Conservation (phyloP, 2,797 vertebrate species). For the Lepus townsendii region DNA sequence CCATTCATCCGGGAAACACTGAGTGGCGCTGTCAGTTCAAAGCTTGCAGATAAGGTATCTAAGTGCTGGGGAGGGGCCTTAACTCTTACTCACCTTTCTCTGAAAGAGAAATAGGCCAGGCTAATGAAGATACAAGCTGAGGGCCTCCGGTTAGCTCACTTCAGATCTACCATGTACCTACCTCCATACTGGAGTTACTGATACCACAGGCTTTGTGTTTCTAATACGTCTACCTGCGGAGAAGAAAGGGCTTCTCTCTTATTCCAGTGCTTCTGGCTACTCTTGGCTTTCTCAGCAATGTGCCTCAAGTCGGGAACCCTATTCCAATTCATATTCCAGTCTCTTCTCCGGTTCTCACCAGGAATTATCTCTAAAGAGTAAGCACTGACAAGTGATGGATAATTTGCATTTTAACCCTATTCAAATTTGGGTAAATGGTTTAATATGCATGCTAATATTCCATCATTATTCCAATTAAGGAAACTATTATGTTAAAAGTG, state of each 20-base stretch:
- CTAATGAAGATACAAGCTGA: neutral
- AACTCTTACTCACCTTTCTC: neutral
- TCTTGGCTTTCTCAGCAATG: conserved; percentile 28
- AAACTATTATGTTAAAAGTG: conserved; percentile 84
- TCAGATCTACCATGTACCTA: neutral
- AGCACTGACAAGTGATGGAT: conserved; percentile 76
- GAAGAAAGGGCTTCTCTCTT: conserved; percentile 53
- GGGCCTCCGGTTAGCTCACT: neutral
- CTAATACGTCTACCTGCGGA: neutral
- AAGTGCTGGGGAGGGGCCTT: neutral
- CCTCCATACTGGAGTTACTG: neutral
- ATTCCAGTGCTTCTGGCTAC: conserved; percentile 28
- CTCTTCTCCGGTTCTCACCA: conserved; percentile 68
- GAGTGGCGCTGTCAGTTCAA: neutral
- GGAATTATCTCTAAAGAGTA: conserved; percentile 77
- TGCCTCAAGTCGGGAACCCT: conserved; percentile 9
- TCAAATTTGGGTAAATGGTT: conserved; percentile 83
- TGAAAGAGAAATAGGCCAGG: conserved; percentile 5
- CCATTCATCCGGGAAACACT: neutral
- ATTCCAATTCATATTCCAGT: conserved; percentile 66
- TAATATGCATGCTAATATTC: conserved; percentile 84
- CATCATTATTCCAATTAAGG: conserved; percentile 84
- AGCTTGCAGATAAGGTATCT: neutral
- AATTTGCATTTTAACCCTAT: conserved; percentile 84
- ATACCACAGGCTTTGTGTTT: neutral